A percentile compares a stretch with the other conserved stretches of the same genome.
These are phyloP conservation scores for Melanaphis sacchari DNA, from an alignment of 1,140 invertebrate species.

Conservation along the genomic window DNA sequence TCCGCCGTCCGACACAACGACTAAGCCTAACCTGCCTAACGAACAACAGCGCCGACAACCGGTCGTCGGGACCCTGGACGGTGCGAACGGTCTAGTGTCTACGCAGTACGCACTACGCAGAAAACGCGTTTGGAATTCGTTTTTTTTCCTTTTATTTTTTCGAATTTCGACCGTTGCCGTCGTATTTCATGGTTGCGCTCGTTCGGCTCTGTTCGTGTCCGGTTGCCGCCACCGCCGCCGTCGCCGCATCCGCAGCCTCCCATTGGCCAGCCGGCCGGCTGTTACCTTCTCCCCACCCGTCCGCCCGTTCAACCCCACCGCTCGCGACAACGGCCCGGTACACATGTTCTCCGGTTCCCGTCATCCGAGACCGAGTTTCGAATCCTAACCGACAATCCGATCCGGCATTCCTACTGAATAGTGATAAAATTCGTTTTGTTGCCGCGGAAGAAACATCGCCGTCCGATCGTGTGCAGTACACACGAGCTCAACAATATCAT, in stretches of 20 bases:
- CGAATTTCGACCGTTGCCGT: background rate
- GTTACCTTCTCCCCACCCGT: slow-evolving; percentile 20
- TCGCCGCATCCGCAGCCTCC: slow-evolving; percentile 38
- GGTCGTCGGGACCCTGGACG: background rate
- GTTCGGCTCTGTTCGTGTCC: background rate
- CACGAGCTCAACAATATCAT: background rate
- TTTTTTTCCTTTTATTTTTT: background rate
- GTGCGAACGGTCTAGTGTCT: background rate
- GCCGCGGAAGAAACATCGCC: background rate
- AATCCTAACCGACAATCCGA: slow-evolving; percentile 34
- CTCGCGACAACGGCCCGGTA: background rate
- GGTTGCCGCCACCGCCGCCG: background rate
- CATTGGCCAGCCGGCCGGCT: slow-evolving; percentile 41
- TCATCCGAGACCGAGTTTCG: background rate
- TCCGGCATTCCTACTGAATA: background rate
- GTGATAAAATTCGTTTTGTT: background rate
- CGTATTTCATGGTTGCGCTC: background rate
- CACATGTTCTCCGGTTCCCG: background rate
- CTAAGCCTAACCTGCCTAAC: too few relatives aligned
- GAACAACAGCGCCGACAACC: background rate
- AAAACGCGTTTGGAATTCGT: slow-evolving; percentile 8
- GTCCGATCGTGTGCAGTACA: background rate
- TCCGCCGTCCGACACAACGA: background rate
- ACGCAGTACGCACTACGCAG: background rate
- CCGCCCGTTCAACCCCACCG: slow-evolving; percentile 23